A percentile compares a stretch with the other conserved stretches of the same genome.
Evolutionary conservation across 1,140 invertebrate genomes (phyloP).

Genomic region (Neodiprion lecontei): DNA sequence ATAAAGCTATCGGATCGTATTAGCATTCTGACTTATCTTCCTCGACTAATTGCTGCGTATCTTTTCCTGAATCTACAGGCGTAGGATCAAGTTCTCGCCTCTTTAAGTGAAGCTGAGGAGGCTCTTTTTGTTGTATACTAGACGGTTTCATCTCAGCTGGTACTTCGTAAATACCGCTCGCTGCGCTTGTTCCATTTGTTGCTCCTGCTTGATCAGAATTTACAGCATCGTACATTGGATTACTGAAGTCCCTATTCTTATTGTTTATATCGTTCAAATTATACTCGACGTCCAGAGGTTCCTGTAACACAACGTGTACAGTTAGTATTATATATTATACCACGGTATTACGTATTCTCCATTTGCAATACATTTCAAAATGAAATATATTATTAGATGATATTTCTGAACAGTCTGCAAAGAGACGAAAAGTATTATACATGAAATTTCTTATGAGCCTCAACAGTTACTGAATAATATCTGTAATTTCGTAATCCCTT

Average conservation of each 20-base stretch:
- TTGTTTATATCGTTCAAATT: constrained; percentile 73
- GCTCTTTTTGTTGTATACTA: constrained; percentile 77
- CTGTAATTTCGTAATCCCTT: too few relatives aligned
- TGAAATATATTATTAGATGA: constrained; percentile 17
- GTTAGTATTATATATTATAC: background rate
- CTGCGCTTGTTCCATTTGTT: constrained; percentile 66
- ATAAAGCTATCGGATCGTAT: background rate
- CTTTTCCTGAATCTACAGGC: constrained; percentile 86
- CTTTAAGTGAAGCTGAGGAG: constrained; percentile 75
- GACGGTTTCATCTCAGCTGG: constrained; percentile 81
- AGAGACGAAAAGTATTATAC: too few relatives aligned
- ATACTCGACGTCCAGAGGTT: constrained; percentile 78
- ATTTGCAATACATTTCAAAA: constrained; percentile 11
- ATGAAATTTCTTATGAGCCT: too few relatives aligned
- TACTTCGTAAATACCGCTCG: constrained; percentile 78
- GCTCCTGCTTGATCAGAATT: constrained; percentile 63
- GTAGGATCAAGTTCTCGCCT: constrained; percentile 83
- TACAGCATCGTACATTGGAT: constrained; percentile 94
- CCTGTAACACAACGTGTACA: constrained; percentile 49
- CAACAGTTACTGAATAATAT: too few relatives aligned
- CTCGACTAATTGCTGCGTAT: constrained; percentile 88
- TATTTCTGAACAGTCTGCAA: background rate
- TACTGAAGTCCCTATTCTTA: constrained; percentile 90
- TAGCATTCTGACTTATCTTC: constrained; percentile 78
- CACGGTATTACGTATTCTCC: constrained; percentile 1